Evolutionary conservation across 64 coral and sea anemone genomes (phyloP).

Genomic region (Pocillopora damicornis): DNA sequence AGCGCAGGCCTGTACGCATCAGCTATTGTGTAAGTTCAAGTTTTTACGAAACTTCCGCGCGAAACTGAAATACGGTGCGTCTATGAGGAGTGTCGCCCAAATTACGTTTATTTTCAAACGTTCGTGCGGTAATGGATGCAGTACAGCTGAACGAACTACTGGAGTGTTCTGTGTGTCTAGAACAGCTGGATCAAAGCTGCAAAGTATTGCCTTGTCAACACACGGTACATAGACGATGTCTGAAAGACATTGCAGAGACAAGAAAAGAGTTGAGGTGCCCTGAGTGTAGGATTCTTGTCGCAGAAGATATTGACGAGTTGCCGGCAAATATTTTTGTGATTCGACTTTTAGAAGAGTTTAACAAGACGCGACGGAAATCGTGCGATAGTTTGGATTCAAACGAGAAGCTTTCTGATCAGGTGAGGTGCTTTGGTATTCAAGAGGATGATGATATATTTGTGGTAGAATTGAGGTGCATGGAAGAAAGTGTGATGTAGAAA

Average conservation of each 20-base stretch:
- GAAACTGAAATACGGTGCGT: neutral
- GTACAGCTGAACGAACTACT: constrained; percentile 76
- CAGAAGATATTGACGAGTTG: constrained; percentile 74
- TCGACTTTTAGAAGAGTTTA: constrained; percentile 84
- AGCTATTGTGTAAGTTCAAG: neutral
- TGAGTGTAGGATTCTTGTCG: constrained; percentile 87
- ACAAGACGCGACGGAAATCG: constrained; percentile 35
- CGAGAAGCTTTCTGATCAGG: constrained; percentile 23
- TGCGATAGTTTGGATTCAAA: constrained; percentile 6
- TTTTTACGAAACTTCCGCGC: neutral
- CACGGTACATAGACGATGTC: constrained; percentile 85
- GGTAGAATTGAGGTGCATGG: neutral
- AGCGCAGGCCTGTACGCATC: neutral
- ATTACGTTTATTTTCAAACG: neutral
- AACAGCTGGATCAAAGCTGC: constrained; percentile 87
- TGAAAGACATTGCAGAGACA: constrained; percentile 63
- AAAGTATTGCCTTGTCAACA: constrained; percentile 98
- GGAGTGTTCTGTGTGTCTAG: constrained; percentile 95
- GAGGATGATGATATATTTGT: neutral
- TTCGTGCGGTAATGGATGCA: constrained; percentile 41
- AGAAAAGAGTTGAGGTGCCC: constrained; percentile 93
- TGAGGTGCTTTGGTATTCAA: neutral
- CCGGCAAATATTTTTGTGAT: constrained; percentile 88
- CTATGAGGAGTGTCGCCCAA: neutral
- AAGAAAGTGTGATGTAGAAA: neutral